Base-by-base conservation (phyloP, 2,797 vertebrate species). In the Poeciliopsis paucimaculata region DNA sequence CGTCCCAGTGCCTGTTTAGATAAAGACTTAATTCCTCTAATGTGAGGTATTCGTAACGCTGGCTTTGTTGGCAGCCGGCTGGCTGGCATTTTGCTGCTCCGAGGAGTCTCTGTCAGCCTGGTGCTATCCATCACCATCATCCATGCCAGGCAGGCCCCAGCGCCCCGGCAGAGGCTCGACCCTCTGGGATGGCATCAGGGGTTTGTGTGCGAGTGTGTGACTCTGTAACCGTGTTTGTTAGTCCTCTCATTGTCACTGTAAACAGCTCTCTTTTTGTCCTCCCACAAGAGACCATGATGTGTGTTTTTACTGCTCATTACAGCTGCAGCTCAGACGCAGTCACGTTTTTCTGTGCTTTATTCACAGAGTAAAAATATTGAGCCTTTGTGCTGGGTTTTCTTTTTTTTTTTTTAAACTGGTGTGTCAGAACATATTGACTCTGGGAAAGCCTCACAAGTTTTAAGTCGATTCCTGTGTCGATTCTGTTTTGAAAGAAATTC, bases 1-100 rank as follows among this genome's bases (percentile, higher is more conserved):
- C 81, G 16, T 26, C 73, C 75, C 43, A 73, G 75, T 26, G 72
- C 77, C 85, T 47, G 51, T 90, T 88, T 82, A 81, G 84, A 89
- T 91, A 89, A 88, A 93, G 88, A 88, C 87, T 87, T 93, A 90
- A 94, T 94, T 93, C 90, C 92, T 86, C 85, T 94, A 92, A 94
- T 94, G 89, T 91, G 90, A 90, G 89, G 88, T 90, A 90, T 94
- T 93, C 91, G 92, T 94, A 90, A 92, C 74, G 78, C 81, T 75
- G 87, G 84, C 87, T 91, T 90, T 92, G 88, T 91, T 93, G 92
- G 91, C 91, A 93, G 84, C 31, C 0, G 83, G 51, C 81, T 9
- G 80, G 74, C 84, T 89, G 88, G 88, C 87, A 73, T 81, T 34
- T 83, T 31, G n/a, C 85, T 85, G 31, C 72, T 86, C 78, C 28